phyloP scores from a whole-genome alignment of 2,888 invertebrate genomes.

The Miltochrista miniata region DNA sequence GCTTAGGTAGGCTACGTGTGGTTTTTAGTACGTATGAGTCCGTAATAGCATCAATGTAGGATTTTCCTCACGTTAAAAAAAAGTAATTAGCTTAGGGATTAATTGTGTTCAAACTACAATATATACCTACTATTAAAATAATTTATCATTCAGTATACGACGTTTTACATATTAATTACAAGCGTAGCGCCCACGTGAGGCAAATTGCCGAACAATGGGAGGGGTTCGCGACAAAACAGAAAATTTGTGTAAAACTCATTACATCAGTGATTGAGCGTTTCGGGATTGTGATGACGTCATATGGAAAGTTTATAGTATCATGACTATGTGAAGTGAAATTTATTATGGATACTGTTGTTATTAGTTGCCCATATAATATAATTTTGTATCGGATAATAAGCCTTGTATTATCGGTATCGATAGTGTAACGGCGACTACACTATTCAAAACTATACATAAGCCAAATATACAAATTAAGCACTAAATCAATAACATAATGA shows the following conservation, averaged over 20 bases:
- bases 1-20: too few species aligned
- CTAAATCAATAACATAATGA: too few species aligned
- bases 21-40: too few species aligned
- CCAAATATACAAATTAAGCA: too few species aligned
- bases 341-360: slow-evolving; percentile 1
- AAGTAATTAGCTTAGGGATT: too few species aligned
- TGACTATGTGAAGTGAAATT: slow-evolving; percentile 19
- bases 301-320: slow-evolving; percentile 19
- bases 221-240: slow-evolving; percentile 18
- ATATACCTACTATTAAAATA: slow-evolving; percentile 1
- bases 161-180: slow-evolving; percentile 27
- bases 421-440: too few species aligned
- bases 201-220: slow-evolving; percentile 20
- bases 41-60: too few species aligned
- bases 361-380: neutral
- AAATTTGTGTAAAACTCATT: slow-evolving; percentile 19
- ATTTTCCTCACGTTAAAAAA: too few species aligned
- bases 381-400: neutral
- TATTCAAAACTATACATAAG: too few species aligned
- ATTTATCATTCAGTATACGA: slow-evolving; percentile 15
- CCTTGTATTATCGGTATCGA: too few species aligned
- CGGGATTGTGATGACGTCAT: slow-evolving; percentile 1
- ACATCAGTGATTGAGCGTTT: slow-evolving; percentile 15
- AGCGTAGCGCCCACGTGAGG: neutral
- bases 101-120: too few species aligned